These are phyloP conservation scores for Temnothorax unifasciatus DNA, from an alignment of 2,888 invertebrate genomes.

Conservation along the genomic window DNA sequence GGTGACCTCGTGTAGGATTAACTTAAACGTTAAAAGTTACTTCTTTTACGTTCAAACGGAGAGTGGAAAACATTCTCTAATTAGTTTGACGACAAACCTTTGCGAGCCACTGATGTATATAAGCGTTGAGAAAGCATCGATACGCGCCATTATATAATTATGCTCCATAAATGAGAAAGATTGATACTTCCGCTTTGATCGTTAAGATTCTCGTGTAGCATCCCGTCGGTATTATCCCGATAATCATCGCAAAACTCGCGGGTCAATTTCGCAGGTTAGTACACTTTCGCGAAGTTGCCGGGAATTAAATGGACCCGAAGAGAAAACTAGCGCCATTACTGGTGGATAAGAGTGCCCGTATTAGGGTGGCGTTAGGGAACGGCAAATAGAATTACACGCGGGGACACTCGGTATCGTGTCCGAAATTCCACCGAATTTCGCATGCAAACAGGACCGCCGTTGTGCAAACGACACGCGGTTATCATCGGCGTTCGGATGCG, in stretches of 20 bases:
- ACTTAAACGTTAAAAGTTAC: background rate
- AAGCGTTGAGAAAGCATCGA: background rate
- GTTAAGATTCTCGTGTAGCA: background rate
- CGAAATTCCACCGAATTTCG: constrained; percentile 34
- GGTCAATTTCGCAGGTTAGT: constrained; percentile 2
- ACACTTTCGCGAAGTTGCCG: constrained; percentile 6
- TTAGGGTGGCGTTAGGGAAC: constrained; percentile 17
- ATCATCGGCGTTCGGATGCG: background rate
- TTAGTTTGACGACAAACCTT: background rate
- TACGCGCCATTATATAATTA: background rate
- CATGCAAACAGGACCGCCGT: constrained; percentile 22
- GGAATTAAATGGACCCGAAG: constrained; percentile 27
- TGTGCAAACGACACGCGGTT: constrained; percentile 35
- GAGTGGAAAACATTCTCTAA: background rate
- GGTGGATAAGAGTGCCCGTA: constrained; percentile 28
- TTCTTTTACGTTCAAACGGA: background rate
- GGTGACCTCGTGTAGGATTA: background rate
- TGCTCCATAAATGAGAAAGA: background rate
- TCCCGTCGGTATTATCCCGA: constrained; percentile 4
- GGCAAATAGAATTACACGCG: constrained; percentile 41
- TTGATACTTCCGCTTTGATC: background rate
- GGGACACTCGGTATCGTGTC: constrained; percentile 4
- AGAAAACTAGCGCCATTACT: constrained; percentile 48
- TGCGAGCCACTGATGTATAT: background rate
- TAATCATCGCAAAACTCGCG: background rate